Percentiles rank a stretch among this genome's conserved stretches.
These are phyloP conservation scores for Euzophera pinguis DNA, from an alignment of 2,888 invertebrate genomes.

Conservation along the genomic window DNA sequence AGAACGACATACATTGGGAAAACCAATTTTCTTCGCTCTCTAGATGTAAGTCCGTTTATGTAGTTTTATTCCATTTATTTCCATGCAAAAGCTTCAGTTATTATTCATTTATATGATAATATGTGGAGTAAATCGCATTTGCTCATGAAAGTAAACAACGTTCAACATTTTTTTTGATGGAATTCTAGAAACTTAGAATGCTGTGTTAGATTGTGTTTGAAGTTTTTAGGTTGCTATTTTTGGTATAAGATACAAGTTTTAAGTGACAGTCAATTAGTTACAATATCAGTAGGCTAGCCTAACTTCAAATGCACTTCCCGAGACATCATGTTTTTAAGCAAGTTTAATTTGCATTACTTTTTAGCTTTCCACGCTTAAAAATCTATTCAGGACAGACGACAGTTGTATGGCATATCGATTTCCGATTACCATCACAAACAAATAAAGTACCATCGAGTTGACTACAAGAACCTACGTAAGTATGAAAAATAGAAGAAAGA, in stretches of 20 bases:
- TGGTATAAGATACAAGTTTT: no score
- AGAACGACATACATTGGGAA: conserved; percentile 22
- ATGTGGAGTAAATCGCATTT: conserved; percentile 29
- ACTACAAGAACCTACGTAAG: not conserved
- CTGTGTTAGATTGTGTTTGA: not conserved
- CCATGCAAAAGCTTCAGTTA: conserved; percentile 39
- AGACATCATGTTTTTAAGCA: no score
- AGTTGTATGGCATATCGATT: not conserved
- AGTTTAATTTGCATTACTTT: no score
- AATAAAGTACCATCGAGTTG: not conserved
- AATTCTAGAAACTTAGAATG: conserved; percentile 2
- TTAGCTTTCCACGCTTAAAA: not conserved
- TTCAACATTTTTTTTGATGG: not conserved
- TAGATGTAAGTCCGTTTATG: conserved; percentile 30
- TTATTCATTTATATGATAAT: conserved; percentile 51
- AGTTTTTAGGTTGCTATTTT: no score
- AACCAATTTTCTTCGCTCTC: conserved; percentile 29
- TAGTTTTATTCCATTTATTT: conserved; percentile 40
- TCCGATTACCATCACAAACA: not conserved
- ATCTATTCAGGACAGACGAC: not conserved
- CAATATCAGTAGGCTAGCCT: no score
- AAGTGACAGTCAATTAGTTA: no score
- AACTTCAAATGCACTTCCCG: no score
- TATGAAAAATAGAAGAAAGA: not conserved
- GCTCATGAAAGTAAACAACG: conserved; percentile 15